phyloP scores from a whole-genome alignment of 2,888 invertebrate species.

The Neoascia interrupta region DNA sequence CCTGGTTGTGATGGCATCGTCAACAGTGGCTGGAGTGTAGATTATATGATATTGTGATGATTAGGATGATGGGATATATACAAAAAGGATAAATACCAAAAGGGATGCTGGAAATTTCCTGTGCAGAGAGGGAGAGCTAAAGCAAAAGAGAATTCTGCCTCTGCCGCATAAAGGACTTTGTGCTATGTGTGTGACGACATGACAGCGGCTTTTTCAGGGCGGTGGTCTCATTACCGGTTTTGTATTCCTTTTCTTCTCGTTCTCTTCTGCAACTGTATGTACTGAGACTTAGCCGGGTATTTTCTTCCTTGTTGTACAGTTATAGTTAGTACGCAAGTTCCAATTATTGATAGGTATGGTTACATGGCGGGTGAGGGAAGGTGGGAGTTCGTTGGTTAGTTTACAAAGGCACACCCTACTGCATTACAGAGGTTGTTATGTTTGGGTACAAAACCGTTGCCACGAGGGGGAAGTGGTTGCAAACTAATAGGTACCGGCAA shows the following conservation, averaged over 20 bases:
- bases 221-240: constrained; percentile 56
- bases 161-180: constrained; percentile 12
- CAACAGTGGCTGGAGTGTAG: neutral
- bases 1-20: constrained; percentile 1
- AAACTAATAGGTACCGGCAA: constrained; percentile 50
- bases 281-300: constrained; percentile 27
- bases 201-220: constrained; percentile 44
- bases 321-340: constrained; percentile 52
- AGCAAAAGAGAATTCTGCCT: neutral
- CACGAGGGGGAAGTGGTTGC: constrained; percentile 46
- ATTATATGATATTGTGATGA: constrained; percentile 16
- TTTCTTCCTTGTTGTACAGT: neutral
- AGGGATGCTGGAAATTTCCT: constrained; percentile 29
- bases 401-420: constrained; percentile 51
- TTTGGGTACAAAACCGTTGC: constrained; percentile 54
- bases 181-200: too few relatives aligned
- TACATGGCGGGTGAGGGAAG: constrained; percentile 12
- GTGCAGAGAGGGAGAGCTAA: neutral
- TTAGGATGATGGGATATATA: constrained; percentile 3
- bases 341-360: constrained; percentile 56
- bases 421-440: constrained; percentile 43
- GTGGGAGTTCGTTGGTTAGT: constrained; percentile 4
- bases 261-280: neutral
- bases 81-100: constrained; percentile 15
- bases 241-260: neutral